phyloP scores from a whole-genome alignment of 2,797 vertebrate species.

The Xenops minutus region DNA sequence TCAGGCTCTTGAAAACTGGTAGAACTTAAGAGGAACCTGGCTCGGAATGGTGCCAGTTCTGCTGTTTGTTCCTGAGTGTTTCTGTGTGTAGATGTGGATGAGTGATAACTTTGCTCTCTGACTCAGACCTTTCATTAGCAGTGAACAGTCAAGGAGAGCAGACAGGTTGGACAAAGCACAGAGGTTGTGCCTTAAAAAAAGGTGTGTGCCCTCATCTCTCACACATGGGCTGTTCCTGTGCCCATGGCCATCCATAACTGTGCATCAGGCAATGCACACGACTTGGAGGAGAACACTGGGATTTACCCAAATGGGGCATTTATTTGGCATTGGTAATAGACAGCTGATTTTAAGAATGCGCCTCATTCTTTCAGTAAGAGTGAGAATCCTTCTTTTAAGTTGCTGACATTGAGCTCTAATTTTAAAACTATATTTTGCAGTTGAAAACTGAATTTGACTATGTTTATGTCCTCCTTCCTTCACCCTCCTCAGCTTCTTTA shows the following conservation, averaged over 20 bases:
- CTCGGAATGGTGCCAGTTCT: no score
- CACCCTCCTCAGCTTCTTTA: neutral
- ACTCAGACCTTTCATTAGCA: neutral
- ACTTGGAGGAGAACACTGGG: neutral
- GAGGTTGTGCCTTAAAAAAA: neutral
- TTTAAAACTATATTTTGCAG: neutral
- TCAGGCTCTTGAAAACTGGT: neutral
- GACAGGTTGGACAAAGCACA: neutral
- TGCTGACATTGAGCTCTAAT: neutral
- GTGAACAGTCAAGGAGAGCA: neutral
- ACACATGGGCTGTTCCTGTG: neutral
- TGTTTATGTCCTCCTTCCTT: neutral
- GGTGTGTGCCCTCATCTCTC: neutral
- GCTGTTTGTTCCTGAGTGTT: neutral
- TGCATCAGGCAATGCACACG: neutral
- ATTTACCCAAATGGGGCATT: neutral
- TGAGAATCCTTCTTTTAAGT: neutral
- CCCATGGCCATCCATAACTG: accelerated
- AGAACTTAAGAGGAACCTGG: neutral
- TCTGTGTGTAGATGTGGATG: accelerated
- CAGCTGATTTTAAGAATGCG: neutral
- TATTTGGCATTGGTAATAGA: neutral
- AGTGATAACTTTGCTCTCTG: neutral
- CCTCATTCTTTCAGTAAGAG: neutral
- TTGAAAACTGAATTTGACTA: neutral